Base-by-base conservation (phyloP, 2,797 vertebrate genomes). In the Xerus rutilus region DNA sequence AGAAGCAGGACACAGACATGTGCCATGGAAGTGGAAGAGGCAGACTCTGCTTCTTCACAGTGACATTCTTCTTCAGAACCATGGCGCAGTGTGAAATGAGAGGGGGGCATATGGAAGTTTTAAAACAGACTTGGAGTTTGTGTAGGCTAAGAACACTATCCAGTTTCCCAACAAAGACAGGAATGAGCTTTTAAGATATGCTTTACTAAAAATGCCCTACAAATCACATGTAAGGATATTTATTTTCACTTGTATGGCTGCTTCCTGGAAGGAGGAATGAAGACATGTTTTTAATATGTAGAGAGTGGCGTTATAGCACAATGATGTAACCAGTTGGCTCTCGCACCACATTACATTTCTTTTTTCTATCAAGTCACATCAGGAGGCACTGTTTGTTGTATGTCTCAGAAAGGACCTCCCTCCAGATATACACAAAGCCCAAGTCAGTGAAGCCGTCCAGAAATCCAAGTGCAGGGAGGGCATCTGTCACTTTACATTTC, bases 301-400 rank as follows among this genome's bases (percentile, higher is more conserved):
- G 87, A 76, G 84, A 88, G 93, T 1, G 54, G 89, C 89, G 30
- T 96, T 96, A 82, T 30, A 90, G 94, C 93, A 10, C 79, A 30
- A 74, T 97, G 97, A 97, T 91, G 96, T 97, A 74, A 96, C 84
- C 87, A 30, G 64, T 65, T 97, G 96, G 95, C 97, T 89, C 6
- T 28, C 67, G 64, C 78, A 79, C 82, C 7, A 21, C 43, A 79
- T 92, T 78, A 45, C 82, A 9, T 89, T 89, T 64, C 87, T 96
- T 67, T 86, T 52, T 52, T 92, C 86, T 92, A 88, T 95, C 96
- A 88, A 87, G 86, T 93, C 94, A 25, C 93, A 85, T 94, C 93
- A 54, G 95, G 89, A 96, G 95, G 81, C 87, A 21, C 86, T n/a
- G 84, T 86, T 84, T 86, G 89, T 25, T 85, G 65, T 77, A 13